These are phyloP conservation scores for Pelosia muscerda DNA, from an alignment of 2,888 invertebrate species.

Conservation along the genomic window DNA sequence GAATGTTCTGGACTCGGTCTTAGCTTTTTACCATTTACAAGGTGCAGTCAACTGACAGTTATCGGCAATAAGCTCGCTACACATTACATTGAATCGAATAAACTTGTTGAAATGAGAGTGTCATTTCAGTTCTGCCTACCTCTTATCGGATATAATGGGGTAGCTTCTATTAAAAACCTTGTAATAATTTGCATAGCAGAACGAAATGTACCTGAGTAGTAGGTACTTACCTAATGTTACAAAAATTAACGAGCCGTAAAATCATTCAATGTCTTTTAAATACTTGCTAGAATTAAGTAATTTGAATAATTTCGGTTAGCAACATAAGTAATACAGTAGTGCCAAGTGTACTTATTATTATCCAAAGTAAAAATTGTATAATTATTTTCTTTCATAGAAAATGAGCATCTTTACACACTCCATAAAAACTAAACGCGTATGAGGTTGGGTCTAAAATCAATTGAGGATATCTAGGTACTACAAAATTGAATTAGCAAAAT, in stretches of 20 bases:
- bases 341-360: neutral
- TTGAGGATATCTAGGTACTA: too few species aligned
- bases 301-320: conserved; percentile 1
- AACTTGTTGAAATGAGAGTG: too few species aligned
- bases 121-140: neutral
- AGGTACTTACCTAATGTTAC: conserved; percentile 31
- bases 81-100: too few species aligned
- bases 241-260: conserved; percentile 14
- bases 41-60: too few species aligned
- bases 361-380: neutral
- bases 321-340: neutral
- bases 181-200: neutral
- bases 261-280: conserved; percentile 9
- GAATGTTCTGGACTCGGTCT: too few species aligned
- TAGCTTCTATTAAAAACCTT: neutral
- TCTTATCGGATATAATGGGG: neutral
- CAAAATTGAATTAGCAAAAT: too few species aligned
- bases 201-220: conserved; percentile 58
- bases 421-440: too few species aligned
- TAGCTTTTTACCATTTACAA: too few species aligned
- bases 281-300: conserved; percentile 3
- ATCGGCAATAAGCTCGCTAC: too few species aligned
- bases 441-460: too few species aligned
- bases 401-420: neutral
- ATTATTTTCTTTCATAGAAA: neutral